A percentile compares a stretch with the other conserved stretches of the same genome.
These are phyloP conservation scores for Potamarius usumacintae DNA, from an alignment of 2,113 vertebrate genomes.

Conservation along the genomic window DNA sequence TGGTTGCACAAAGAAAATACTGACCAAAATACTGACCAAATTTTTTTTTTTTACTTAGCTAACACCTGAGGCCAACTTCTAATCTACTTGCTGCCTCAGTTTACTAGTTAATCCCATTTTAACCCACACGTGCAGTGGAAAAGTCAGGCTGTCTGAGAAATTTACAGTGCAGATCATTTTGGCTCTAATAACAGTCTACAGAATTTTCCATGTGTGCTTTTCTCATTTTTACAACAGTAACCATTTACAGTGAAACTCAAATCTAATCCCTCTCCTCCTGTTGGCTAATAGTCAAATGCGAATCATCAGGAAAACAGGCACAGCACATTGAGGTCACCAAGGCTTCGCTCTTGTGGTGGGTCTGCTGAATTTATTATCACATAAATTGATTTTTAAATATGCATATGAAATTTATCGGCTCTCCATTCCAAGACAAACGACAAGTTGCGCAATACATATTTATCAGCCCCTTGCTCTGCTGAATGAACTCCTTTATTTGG, in stretches of 20 bases:
- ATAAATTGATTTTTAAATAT: slow-evolving; percentile 75
- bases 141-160: slow-evolving; percentile 36
- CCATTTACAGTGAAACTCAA: slow-evolving; percentile 52
- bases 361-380: slow-evolving; percentile 72
- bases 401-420: slow-evolving; percentile 67
- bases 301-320: slow-evolving; percentile 49
- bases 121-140: slow-evolving; percentile 43
- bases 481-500: slow-evolving; percentile 71
- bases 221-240: slow-evolving; percentile 59
- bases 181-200: slow-evolving; percentile 40
- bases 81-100: slow-evolving; percentile 18
- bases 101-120: slow-evolving; percentile 36
- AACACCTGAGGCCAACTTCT: slow-evolving; percentile 4
- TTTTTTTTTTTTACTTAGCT: neutral
- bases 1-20: neutral
- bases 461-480: slow-evolving; percentile 61
- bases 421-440: slow-evolving; percentile 70
- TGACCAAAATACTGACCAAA: neutral
- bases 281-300: slow-evolving; percentile 46
- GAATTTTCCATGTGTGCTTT: slow-evolving; percentile 59
- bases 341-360: slow-evolving; percentile 70
- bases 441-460: slow-evolving; percentile 65
- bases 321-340: slow-evolving; percentile 64
- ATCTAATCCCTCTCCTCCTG: slow-evolving; percentile 47
- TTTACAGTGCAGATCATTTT: slow-evolving; percentile 39